A percentile compares a stretch with the other conserved stretches of the same genome.
Conservation (phyloP, 2,888 invertebrate species). For the Pterobdella sp. region DNA sequence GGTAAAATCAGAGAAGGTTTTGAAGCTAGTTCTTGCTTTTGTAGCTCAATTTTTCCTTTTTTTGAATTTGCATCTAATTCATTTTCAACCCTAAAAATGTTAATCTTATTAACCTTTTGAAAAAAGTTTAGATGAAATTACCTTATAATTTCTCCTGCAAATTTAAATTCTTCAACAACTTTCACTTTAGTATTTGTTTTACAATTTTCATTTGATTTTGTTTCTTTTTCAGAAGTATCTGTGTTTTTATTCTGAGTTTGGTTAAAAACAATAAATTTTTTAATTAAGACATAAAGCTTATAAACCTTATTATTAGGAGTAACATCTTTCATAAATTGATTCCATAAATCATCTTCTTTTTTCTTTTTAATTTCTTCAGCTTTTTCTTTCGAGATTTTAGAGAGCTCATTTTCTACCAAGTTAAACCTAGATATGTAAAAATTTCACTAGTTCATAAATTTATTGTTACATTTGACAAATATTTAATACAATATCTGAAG, state of each 20-base stretch:
- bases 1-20: background rate
- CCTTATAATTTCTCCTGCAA: slow-evolving; percentile 77
- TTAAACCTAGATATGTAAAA: background rate
- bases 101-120: background rate
- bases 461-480: background rate
- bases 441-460: background rate
- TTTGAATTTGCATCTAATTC: slow-evolving; percentile 57
- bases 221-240: background rate
- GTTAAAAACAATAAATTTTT: too few relatives aligned
- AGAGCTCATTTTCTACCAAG: background rate
- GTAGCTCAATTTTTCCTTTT: slow-evolving; percentile 51
- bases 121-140: slow-evolving; percentile 44
- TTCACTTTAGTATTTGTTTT: slow-evolving; percentile 30
- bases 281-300: too few relatives aligned
- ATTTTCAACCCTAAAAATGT: slow-evolving; percentile 56
- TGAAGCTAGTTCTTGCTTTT: background rate
- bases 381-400: background rate
- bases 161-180: slow-evolving; percentile 62
- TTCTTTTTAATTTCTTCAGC: background rate
- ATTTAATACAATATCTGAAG: background rate
- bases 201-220: background rate
- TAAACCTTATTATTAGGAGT: too few relatives aligned
- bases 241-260: too few relatives aligned
- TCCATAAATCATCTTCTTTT: background rate
- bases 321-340: slow-evolving; percentile 1